These are phyloP conservation scores for Pocillopora damicornis DNA, from an alignment of 64 coral and sea anemone species.

Conservation along the genomic window DNA sequence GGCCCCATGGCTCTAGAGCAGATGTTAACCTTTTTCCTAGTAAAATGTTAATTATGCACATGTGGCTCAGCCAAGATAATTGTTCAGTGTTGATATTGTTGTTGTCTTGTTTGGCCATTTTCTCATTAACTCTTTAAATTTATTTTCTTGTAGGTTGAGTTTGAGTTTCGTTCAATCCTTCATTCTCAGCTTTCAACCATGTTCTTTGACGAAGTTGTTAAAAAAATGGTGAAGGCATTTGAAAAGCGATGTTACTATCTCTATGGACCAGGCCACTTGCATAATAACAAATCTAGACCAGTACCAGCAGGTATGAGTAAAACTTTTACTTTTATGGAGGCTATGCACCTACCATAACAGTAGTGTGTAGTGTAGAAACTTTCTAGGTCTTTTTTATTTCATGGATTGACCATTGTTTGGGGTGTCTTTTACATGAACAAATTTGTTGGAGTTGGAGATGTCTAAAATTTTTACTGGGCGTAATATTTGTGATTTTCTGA, in stretches of 20 bases:
- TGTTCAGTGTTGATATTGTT: not conserved
- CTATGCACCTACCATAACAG: not conserved
- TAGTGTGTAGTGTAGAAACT: too few relatives aligned
- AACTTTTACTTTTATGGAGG: not conserved
- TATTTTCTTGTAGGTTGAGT: constrained; percentile 70
- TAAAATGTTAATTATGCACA: too few relatives aligned
- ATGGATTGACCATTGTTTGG: too few relatives aligned
- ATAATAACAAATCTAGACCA: constrained; percentile 57
- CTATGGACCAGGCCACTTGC: constrained; percentile 79
- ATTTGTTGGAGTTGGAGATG: too few relatives aligned
- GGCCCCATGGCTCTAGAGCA: too few relatives aligned
- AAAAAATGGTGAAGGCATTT: constrained; percentile 99
- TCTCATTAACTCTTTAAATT: not conserved
- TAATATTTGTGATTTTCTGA: too few relatives aligned
- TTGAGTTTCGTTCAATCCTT: constrained; percentile 91
- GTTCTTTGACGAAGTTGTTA: constrained; percentile 99
- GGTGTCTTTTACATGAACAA: too few relatives aligned
- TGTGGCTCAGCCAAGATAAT: too few relatives aligned
- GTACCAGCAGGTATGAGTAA: constrained; percentile 55
- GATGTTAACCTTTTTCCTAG: too few relatives aligned
- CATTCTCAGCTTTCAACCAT: constrained; percentile 92
- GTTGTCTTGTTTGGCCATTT: not conserved
- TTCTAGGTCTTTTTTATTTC: too few relatives aligned
- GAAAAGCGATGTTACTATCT: constrained; percentile 90
- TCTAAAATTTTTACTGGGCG: too few relatives aligned